These are phyloP conservation scores for Bhutanitis thaidina DNA, from an alignment of 2,888 invertebrate genomes.

Conservation along the genomic window DNA sequence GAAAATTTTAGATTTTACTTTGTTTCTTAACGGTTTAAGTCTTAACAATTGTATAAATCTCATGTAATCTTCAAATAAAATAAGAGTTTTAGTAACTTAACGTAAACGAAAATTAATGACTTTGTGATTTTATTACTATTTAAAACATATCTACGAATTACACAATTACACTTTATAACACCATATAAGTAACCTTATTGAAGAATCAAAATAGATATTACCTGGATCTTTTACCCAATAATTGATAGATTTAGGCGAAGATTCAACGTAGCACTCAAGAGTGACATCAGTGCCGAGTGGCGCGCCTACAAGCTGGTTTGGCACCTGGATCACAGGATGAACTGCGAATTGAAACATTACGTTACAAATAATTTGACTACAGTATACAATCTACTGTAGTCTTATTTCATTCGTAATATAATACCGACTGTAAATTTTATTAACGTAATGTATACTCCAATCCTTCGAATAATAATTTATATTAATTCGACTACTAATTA, in stretches of 20 bases:
- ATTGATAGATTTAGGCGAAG: conserved; percentile 93
- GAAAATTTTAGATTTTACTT: no score
- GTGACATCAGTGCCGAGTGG: conserved; percentile 91
- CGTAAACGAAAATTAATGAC: no score
- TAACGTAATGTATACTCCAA: conserved; percentile 17
- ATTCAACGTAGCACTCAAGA: conserved; percentile 93
- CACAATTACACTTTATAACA: no score
- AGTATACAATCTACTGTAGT: not conserved
- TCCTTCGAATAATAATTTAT: conserved; percentile 2
- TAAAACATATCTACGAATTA: no score
- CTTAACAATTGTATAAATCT: no score
- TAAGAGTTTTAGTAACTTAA: no score
- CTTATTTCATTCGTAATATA: not conserved
- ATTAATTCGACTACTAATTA: conserved; percentile 8
- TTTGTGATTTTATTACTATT: no score
- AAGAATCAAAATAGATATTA: no score
- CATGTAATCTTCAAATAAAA: no score
- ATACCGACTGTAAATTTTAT: not conserved
- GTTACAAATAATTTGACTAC: not conserved
- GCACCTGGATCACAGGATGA: conserved; percentile 93
- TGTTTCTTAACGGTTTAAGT: no score
- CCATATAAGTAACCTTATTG: no score
- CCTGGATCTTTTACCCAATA: conserved; percentile 92
- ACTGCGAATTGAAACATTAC: conserved; percentile 72
- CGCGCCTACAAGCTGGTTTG: conserved; percentile 94